These are phyloP conservation scores for Rhincodon typus DNA, from an alignment of 2,797 vertebrate genomes.

Conservation along the genomic window DNA sequence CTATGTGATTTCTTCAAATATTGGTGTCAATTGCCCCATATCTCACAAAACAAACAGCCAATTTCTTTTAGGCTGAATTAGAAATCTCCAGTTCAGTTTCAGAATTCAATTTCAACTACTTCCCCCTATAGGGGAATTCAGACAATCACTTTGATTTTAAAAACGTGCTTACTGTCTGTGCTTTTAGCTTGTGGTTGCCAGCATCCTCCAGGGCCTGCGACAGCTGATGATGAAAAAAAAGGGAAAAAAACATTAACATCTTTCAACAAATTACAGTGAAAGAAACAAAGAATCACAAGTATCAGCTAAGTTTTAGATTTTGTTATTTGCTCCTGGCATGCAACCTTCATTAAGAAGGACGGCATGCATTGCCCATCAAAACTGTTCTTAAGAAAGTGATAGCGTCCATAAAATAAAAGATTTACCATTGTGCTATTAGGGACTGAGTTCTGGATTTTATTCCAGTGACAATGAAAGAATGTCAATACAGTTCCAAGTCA, in stretches of 20 bases:
- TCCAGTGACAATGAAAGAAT: neutral
- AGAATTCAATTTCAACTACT: neutral
- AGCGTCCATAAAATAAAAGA: neutral
- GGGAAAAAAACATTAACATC: constrained; percentile 17
- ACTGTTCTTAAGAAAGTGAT: neutral
- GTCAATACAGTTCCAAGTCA: neutral
- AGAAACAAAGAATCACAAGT: neutral
- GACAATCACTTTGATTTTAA: constrained; percentile 18
- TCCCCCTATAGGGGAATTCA: constrained; percentile 38
- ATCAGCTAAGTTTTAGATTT: neutral
- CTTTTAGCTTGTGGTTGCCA: constrained; percentile 72
- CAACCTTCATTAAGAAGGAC: neutral
- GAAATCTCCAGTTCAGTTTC: neutral
- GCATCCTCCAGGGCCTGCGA: constrained; percentile 77
- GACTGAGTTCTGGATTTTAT: neutral
- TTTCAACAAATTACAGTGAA: neutral
- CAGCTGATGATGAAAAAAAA: constrained; percentile 67
- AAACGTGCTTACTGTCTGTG: constrained; percentile 70
- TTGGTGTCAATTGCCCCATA: neutral
- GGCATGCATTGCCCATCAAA: neutral
- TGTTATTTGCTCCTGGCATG: neutral
- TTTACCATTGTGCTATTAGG: neutral
- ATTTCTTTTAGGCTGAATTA: neutral
- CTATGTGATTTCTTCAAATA: neutral
- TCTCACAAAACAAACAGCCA: neutral